phyloP scores from a whole-genome alignment of 1,140 invertebrate species.

The Cherax destructor region DNA sequence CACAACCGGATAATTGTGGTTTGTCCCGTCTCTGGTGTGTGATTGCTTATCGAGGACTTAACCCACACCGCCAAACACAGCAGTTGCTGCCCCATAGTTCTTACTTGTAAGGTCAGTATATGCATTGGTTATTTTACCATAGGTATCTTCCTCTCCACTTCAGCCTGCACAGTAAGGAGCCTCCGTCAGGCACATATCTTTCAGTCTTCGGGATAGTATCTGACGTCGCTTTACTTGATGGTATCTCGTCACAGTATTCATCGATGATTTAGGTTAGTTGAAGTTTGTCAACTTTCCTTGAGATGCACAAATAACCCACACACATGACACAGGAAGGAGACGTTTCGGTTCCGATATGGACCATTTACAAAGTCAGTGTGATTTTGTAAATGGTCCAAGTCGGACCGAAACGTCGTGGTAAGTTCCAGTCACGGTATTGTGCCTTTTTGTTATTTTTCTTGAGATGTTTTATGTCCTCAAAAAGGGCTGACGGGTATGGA shows the following conservation, averaged over 20 bases:
- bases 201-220: constrained; percentile 4
- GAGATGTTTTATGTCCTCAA: constrained; percentile 18
- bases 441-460: no score
- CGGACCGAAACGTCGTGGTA: no score
- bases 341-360: no score
- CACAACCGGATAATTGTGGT: constrained; percentile 3
- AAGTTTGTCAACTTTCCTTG: background rate
- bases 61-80: background rate
- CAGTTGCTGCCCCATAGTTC: constrained; percentile 39
- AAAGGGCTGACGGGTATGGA: background rate
- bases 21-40: constrained; percentile 28
- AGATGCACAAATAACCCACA: background rate
- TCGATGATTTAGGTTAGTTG: constrained; percentile 1
- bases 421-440: no score
- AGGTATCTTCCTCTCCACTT: constrained; percentile 38
- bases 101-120: no score
- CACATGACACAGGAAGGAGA: no score
- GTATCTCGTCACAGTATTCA: constrained; percentile 4
- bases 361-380: no score
- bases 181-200: constrained; percentile 26
- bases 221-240: background rate
- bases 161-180: no score
- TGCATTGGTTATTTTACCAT: constrained; percentile 31
- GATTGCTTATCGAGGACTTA: constrained; percentile 8
- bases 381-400: no score